Evolutionary conservation across 2,888 invertebrate genomes (phyloP), one percentile per base, ranked within the genome.

Genomic region (Eupithecia exiguata): DNA sequence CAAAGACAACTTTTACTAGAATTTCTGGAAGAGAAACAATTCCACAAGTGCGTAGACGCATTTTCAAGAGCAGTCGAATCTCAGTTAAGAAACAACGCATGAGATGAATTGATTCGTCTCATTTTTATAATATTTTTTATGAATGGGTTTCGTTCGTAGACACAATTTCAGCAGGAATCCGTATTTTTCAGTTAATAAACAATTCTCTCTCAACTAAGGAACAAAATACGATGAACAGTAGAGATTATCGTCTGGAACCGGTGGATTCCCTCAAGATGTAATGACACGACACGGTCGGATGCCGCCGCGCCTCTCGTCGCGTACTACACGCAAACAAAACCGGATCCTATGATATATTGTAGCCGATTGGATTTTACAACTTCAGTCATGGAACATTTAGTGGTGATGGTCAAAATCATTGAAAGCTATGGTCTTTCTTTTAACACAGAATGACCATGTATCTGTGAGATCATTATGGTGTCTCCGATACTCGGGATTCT

Each of bases 251-350:
- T 40, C 38, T 21, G 40, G n/a, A 40, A 21, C 66, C 40, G 38
- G 66, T 16, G 67, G 68, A 73, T 73, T 72, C 71, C 71, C 69
- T 62, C 63, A 71, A 82, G 80, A 80, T 80, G 84, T 88, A 88
- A 88, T 88, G 86, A 87, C 85, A 84, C 81, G 79, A 81, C 77
- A 80, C 66, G 66, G 40, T 14, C 75, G 81, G 77, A 81, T 83
- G 83, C 75, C 82, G 80, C 84, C 87, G 87, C 85, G 81, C 86
- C 88, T 86, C 84, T 83, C 78, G 75, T 77, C 80, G 77, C 73
- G 84, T 74, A 77, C 75, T 12, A 63, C 30, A 69, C 69, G 76
- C 76, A 76, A 73, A 73, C 73, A 76, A 70, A 4, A 21, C 63
- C n/a, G 25, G 5, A 66, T 66, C 63, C 21, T 21, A 58, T 25